phyloP scores from a whole-genome alignment of 2,113 vertebrate genomes.

The Mus pahari region DNA sequence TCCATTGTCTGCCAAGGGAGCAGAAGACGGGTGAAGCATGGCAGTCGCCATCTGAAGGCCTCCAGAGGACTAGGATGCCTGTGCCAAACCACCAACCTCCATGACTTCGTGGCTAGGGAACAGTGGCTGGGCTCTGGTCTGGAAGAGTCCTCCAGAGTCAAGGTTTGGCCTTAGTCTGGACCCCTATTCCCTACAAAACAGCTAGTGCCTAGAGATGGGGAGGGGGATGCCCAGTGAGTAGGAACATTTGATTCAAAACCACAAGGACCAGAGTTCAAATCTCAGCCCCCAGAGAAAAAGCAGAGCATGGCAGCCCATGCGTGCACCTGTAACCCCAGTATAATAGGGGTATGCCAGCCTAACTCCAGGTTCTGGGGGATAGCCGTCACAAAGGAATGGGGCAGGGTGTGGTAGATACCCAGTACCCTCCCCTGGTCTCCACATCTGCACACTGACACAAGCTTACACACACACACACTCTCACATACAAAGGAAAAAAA shows the following conservation, averaged over 20 bases:
- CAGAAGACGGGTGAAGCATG: background rate
- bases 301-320: background rate
- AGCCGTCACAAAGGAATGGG: background rate
- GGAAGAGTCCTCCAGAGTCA: background rate
- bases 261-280: background rate
- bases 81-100: background rate
- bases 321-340: background rate
- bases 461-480: background rate
- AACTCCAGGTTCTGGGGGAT: background rate
- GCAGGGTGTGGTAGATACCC: background rate
- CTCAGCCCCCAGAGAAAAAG: background rate
- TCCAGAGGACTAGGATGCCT: background rate
- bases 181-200: background rate
- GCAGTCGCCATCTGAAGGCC: background rate
- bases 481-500: background rate
- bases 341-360: background rate
- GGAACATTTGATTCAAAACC: background rate
- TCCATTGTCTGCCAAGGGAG: background rate
- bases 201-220: background rate
- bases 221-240: background rate
- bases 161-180: background rate
- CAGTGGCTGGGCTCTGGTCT: no score
- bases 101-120: accelerated
- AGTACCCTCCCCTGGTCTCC: background rate
- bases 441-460: background rate